Conservation (phyloP, 2,797 vertebrate species). For the Lepilemur ruficaudatus region DNA sequence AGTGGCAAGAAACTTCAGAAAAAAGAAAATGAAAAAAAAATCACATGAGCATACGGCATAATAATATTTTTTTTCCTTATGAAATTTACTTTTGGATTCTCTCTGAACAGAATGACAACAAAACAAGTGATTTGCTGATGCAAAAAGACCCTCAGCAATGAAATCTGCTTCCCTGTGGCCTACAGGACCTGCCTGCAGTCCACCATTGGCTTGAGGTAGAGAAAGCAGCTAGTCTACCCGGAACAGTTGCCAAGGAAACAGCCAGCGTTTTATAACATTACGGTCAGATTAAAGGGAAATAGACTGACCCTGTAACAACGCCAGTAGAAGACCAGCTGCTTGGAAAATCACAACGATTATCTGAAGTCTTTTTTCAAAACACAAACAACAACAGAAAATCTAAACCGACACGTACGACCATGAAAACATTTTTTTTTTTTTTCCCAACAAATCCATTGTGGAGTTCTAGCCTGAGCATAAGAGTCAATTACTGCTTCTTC, state of each 20-base stretch:
- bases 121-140: background rate
- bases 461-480: background rate
- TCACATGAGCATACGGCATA: background rate
- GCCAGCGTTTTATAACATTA: conserved; percentile 68
- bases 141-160: background rate
- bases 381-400: conserved; percentile 29
- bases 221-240: background rate
- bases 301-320: conserved; percentile 53
- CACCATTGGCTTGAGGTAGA: background rate
- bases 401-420: background rate
- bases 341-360: conserved; percentile 66
- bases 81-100: background rate
- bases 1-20: background rate
- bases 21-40: background rate
- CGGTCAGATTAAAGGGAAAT: conserved; percentile 44
- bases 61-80: background rate
- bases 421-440: conserved; percentile 11
- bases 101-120: background rate
- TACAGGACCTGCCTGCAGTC: background rate
- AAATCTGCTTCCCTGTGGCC: background rate
- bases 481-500: background rate
- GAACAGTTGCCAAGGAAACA: conserved; percentile 68
- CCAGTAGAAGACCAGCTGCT: conserved; percentile 68
- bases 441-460: background rate
- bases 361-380: conserved; percentile 59